Percentiles rank a stretch among this genome's conserved stretches.
Evolutionary conservation across 2,113 vertebrate genomes (phyloP).

Genomic region (Lepisosteus oculatus): DNA sequence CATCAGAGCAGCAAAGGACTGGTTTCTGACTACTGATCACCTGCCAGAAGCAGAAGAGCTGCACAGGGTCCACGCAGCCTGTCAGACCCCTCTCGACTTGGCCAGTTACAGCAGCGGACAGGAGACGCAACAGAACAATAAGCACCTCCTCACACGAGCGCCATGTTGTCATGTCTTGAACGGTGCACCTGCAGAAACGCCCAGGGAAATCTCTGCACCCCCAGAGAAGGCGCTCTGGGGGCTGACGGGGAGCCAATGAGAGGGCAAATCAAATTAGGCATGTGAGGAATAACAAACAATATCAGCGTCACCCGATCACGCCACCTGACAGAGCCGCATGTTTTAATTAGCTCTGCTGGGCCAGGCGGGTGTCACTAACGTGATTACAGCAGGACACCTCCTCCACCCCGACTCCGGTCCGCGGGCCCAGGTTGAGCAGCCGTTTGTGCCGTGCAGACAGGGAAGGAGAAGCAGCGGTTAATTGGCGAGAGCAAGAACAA

Average conservation of each 20-base stretch:
- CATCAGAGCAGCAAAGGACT: background rate
- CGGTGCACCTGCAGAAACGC: background rate
- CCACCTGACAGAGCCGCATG: background rate
- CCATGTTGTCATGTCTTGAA: slow-evolving; percentile 6
- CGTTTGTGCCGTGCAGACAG: background rate
- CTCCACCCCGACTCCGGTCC: background rate
- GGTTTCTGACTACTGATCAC: background rate
- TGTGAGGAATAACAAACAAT: slow-evolving; percentile 28
- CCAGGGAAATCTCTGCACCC: background rate
- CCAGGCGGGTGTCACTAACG: slow-evolving; percentile 15
- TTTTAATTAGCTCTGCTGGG: slow-evolving; percentile 19
- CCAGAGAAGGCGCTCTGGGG: background rate
- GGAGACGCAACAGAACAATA: background rate
- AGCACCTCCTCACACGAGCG: background rate
- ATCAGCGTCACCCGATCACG: slow-evolving; percentile 7
- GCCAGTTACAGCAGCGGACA: background rate
- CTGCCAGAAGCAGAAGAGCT: background rate
- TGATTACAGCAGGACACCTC: background rate
- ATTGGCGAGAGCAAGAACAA: background rate
- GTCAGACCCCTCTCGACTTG: background rate
- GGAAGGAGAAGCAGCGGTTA: background rate
- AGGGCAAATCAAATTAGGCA: slow-evolving; percentile 24
- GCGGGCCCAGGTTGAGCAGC: background rate
- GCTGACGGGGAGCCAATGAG: slow-evolving; percentile 6
- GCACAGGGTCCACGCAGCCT: background rate